phyloP scores from a whole-genome alignment of 2,888 invertebrate species.

The Tipula unca region DNA sequence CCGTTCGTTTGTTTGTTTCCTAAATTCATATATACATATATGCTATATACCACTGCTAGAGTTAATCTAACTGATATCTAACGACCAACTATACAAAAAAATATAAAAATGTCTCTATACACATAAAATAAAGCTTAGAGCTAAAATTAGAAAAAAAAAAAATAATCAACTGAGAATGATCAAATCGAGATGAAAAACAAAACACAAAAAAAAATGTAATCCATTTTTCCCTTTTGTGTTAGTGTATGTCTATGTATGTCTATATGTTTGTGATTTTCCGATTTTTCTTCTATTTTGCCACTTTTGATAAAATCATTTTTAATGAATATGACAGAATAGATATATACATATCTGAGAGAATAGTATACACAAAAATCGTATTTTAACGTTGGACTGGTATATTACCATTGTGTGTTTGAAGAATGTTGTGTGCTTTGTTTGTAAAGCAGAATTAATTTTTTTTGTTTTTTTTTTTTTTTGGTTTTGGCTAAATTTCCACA shows the following conservation, averaged over 20 bases:
- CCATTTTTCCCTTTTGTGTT: not conserved
- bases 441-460: not conserved
- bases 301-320: slow-evolving; percentile 8
- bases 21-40: not conserved
- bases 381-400: not conserved
- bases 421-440: not conserved
- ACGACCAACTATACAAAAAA: not conserved
- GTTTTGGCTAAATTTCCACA: not conserved
- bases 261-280: not conserved
- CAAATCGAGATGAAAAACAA: not conserved
- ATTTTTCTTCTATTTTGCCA: not conserved
- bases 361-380: not conserved
- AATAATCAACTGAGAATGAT: not conserved
- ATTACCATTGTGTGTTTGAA: not conserved
- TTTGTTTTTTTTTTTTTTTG: not conserved
- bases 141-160: not conserved
- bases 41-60: not conserved
- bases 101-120: not conserved
- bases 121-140: not conserved
- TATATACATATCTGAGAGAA: not conserved
- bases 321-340: not conserved
- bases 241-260: too few relatives aligned
- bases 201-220: not conserved
- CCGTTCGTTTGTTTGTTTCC: not conserved
- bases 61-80: not conserved